Evolutionary conservation across 2,888 invertebrate species (phyloP).

Genomic region (Drosophila mimetica): DNA sequence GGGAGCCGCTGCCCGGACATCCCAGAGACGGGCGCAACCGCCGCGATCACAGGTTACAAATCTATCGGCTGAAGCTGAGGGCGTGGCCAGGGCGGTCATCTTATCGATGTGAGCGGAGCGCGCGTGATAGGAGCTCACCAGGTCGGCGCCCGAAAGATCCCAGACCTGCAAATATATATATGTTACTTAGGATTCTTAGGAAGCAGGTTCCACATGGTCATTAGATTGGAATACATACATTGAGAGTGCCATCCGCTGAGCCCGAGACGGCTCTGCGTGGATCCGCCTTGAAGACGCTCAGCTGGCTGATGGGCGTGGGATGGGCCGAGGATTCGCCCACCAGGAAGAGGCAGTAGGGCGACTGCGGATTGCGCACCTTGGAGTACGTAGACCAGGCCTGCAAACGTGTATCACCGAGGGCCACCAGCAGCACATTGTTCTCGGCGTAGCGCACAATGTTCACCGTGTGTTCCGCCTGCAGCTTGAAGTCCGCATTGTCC

Average conservation of each 20-base stretch:
- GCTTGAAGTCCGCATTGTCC: conserved; percentile 70
- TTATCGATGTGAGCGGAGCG: conserved; percentile 52
- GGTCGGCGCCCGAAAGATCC: conserved; percentile 81
- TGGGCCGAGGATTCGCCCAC: conserved; percentile 80
- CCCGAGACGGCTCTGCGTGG: conserved; percentile 75
- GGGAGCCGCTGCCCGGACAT: conserved; percentile 48
- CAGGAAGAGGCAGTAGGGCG: conserved; percentile 80
- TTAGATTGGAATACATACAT: too few species aligned
- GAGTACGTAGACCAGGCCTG: conserved; percentile 83
- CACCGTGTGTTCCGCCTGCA: conserved; percentile 74
- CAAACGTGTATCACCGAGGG: conserved; percentile 75
- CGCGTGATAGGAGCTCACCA: conserved; percentile 57
- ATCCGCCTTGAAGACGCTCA: conserved; percentile 72
- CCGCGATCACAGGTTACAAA: conserved; percentile 67
- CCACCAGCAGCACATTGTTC: conserved; percentile 78
- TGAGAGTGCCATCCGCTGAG: conserved; percentile 77
- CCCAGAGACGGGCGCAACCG: conserved; percentile 63
- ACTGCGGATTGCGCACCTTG: conserved; percentile 64
- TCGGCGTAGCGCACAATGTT: conserved; percentile 78
- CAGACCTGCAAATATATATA: conserved; percentile 70
- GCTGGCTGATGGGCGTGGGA: conserved; percentile 75
- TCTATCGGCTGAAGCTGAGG: conserved; percentile 30
- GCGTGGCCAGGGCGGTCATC: conserved; percentile 57
- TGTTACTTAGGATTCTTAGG: background rate
- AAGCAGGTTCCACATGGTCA: background rate